Evolutionary conservation across 1,140 invertebrate genomes (phyloP).

Genomic region (Heliconius nattereri): DNA sequence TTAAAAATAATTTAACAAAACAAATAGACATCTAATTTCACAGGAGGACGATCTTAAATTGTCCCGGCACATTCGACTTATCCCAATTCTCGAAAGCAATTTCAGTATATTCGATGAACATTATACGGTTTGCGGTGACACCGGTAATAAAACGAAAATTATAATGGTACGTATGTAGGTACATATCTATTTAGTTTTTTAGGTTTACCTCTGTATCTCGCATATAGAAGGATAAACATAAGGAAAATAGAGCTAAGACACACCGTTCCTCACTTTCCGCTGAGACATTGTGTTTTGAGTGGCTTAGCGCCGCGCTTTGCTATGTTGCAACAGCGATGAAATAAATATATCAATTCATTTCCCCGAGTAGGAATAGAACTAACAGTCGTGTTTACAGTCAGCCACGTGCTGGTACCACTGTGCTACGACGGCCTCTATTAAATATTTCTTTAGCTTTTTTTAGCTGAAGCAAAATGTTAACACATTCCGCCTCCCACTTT

Average conservation of each 20-base stretch:
- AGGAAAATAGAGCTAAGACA: too few relatives aligned
- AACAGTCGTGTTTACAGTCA: too few relatives aligned
- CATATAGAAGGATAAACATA: too few relatives aligned
- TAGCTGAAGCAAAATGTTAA: too few relatives aligned
- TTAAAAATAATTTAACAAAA: constrained; percentile 17
- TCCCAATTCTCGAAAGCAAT: constrained; percentile 54
- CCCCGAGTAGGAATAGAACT: too few relatives aligned
- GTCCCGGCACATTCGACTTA: constrained; percentile 40
- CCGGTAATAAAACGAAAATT: constrained; percentile 51
- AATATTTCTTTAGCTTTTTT: constrained; percentile 43
- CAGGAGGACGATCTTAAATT: constrained; percentile 44
- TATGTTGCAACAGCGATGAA: too few relatives aligned
- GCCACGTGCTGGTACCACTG: too few relatives aligned
- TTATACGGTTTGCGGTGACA: constrained; percentile 47
- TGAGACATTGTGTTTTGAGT: too few relatives aligned
- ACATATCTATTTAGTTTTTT: constrained; percentile 38
- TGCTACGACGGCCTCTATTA: background rate
- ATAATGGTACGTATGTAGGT: constrained; percentile 42
- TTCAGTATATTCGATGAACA: constrained; percentile 49
- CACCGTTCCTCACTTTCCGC: too few relatives aligned
- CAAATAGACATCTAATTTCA: constrained; percentile 39
- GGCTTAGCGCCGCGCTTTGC: too few relatives aligned
- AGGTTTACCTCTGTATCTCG: too few relatives aligned
- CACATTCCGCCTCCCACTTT: too few relatives aligned
- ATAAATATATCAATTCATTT: background rate